Percentiles rank a stretch among this genome's conserved stretches.
These are phyloP conservation scores for Drosophila borealis DNA, from an alignment of 2,888 invertebrate genomes.

Conservation along the genomic window DNA sequence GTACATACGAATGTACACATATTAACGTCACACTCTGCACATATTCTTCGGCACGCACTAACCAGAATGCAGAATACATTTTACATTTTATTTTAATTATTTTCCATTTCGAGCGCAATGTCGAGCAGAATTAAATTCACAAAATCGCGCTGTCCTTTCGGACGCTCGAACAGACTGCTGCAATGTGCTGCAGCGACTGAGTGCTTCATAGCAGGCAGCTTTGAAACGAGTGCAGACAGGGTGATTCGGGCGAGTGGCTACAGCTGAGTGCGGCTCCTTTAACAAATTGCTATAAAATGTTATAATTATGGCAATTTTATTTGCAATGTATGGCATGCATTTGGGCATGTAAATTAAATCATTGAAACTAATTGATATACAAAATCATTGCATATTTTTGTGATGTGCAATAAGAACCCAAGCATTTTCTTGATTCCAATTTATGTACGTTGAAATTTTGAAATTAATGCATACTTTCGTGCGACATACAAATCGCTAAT, in stretches of 20 bases:
- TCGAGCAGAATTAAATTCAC: neutral
- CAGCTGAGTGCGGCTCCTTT: neutral
- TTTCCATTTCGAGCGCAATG: constrained; percentile 17
- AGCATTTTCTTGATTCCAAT: too few relatives aligned
- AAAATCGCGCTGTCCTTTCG: constrained; percentile 18
- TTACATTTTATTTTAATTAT: constrained; percentile 37
- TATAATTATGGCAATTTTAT: too few relatives aligned
- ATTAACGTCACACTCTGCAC: constrained; percentile 33
- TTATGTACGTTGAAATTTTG: too few relatives aligned
- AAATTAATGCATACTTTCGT: too few relatives aligned
- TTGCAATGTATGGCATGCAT: too few relatives aligned
- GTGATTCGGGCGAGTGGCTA: constrained; percentile 22
- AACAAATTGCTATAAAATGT: neutral
- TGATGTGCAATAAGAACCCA: too few relatives aligned
- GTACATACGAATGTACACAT: constrained; percentile 20
- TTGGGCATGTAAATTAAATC: too few relatives aligned
- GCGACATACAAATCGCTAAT: too few relatives aligned
- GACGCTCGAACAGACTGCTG: constrained; percentile 21
- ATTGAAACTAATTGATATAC: too few relatives aligned
- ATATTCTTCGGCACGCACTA: constrained; percentile 54
- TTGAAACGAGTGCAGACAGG: constrained; percentile 18
- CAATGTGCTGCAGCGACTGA: constrained; percentile 23
- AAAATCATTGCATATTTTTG: too few relatives aligned
- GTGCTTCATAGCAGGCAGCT: constrained; percentile 22
- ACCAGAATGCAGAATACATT: constrained; percentile 28